phyloP scores from a whole-genome alignment of 2,888 invertebrate species.

The Himalopsyche anomala region DNA sequence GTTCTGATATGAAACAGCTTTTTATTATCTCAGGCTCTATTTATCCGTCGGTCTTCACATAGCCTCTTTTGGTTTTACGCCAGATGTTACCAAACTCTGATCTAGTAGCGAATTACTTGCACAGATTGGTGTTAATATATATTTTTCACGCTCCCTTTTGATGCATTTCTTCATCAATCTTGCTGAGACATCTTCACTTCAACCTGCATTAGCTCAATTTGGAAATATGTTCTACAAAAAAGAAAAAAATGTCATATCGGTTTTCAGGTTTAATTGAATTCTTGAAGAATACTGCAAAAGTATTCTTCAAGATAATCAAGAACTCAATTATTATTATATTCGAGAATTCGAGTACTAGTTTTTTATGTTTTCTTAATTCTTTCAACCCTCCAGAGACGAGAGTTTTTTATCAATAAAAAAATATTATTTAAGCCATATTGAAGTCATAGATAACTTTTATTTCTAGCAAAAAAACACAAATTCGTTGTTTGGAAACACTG shows the following conservation, averaged over 20 bases:
- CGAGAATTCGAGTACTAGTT: too few species aligned
- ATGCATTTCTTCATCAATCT: constrained; percentile 28
- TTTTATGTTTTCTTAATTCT: too few species aligned
- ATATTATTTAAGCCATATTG: too few species aligned
- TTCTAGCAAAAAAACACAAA: too few species aligned
- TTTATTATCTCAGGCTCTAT: background rate
- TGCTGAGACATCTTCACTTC: constrained; percentile 15
- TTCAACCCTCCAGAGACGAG: too few species aligned
- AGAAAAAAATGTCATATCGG: background rate
- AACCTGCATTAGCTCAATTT: constrained; percentile 25
- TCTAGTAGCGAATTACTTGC: constrained; percentile 1
- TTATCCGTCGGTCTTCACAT: background rate
- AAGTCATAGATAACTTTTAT: too few species aligned
- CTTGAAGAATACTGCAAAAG: too few species aligned
- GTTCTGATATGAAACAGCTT: background rate
- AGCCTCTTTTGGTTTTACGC: background rate
- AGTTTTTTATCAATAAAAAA: too few species aligned
- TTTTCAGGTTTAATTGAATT: background rate
- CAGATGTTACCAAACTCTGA: constrained; percentile 18
- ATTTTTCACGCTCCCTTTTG: constrained; percentile 25
- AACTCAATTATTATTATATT: too few species aligned
- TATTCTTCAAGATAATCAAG: background rate
- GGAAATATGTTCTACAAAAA: background rate
- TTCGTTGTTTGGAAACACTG: too few species aligned
- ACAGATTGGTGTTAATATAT: background rate